phyloP scores from a whole-genome alignment of 1,140 invertebrate genomes.

The Protaetia brevitarsis region DNA sequence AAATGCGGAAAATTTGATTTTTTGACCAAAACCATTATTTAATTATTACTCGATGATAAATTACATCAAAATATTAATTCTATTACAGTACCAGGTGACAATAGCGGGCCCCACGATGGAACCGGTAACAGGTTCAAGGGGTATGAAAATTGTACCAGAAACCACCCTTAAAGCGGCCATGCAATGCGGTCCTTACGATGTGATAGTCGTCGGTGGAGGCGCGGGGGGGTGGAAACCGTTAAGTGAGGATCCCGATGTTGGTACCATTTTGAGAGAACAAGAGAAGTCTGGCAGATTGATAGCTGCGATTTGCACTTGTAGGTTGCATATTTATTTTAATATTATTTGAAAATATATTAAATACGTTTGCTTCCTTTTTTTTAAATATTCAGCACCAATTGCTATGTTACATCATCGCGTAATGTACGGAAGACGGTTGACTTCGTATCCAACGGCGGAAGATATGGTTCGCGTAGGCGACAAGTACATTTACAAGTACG shows the following conservation, averaged over 20 bases:
- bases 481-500: constrained; percentile 32
- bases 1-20: too few species aligned
- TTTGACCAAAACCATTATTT: constrained; percentile 3
- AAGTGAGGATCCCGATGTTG: constrained; percentile 27
- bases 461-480: constrained; percentile 29
- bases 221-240: constrained; percentile 25
- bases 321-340: background rate
- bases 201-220: constrained; percentile 27
- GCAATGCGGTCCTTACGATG: constrained; percentile 30
- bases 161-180: constrained; percentile 28
- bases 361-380: too few species aligned
- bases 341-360: too few species aligned
- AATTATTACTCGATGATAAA: background rate
- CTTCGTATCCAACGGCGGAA: constrained; percentile 29
- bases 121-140: constrained; percentile 26
- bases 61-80: background rate
- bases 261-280: constrained; percentile 27
- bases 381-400: constrained; percentile 29
- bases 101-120: constrained; percentile 24
- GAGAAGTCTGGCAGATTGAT: constrained; percentile 29
- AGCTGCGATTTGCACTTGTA: constrained; percentile 32
- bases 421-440: constrained; percentile 28
- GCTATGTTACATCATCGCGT: constrained; percentile 28
- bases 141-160: constrained; percentile 27
- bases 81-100: constrained; percentile 26